phyloP scores from a whole-genome alignment of 2,113 vertebrate genomes.

The Myiagra hebetior region DNA sequence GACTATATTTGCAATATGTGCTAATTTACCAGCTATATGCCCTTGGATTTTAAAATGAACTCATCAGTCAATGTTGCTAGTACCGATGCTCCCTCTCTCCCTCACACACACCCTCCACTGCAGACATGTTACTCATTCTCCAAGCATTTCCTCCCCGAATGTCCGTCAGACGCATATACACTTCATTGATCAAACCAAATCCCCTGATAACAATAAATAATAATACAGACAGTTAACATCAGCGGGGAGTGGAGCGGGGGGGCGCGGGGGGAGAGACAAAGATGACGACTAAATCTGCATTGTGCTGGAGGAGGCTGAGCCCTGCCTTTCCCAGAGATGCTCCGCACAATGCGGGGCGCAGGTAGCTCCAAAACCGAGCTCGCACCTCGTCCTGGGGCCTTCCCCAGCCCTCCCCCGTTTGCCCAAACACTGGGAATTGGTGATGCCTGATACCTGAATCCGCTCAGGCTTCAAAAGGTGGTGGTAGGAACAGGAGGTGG shows the following conservation, averaged over 20 bases:
- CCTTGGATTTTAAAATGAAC: slow-evolving; percentile 67
- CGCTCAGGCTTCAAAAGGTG: neutral
- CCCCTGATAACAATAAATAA: slow-evolving; percentile 56
- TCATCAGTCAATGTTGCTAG: slow-evolving; percentile 41
- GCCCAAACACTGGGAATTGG: rapidly evolving
- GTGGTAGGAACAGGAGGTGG: neutral
- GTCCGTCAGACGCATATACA: slow-evolving; percentile 42
- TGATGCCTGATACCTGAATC: neutral
- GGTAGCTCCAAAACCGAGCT: neutral
- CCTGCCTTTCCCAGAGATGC: neutral
- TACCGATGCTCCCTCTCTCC: slow-evolving; percentile 22
- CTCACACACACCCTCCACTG: slow-evolving; percentile 36
- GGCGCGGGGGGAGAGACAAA: neutral
- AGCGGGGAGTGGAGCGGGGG: neutral
- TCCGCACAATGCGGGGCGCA: neutral
- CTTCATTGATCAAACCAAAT: slow-evolving; percentile 57
- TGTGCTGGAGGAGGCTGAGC: neutral
- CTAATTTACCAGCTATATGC: slow-evolving; percentile 63
- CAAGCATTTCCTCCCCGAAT: slow-evolving; percentile 46
- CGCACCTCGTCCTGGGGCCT: neutral
- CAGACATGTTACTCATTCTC: slow-evolving; percentile 62
- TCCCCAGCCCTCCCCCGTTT: neutral
- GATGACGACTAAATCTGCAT: slow-evolving; percentile 51
- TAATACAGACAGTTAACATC: slow-evolving; percentile 46
- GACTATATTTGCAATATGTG: slow-evolving; percentile 55